phyloP scores from a whole-genome alignment of 2,113 vertebrate species.

The Galbula dea region DNA sequence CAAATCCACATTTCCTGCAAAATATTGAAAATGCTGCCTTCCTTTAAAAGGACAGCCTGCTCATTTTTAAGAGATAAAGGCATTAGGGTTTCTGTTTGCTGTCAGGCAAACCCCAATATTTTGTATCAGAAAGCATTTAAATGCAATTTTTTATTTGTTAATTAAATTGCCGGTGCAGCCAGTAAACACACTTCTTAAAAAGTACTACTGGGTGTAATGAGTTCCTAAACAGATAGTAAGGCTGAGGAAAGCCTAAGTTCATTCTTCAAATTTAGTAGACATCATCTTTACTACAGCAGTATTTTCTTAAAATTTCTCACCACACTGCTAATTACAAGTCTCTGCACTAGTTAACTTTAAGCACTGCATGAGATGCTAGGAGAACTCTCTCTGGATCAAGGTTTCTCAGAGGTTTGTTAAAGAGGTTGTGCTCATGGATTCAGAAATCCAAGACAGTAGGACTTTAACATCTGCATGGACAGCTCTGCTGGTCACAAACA shows the following conservation, averaged over 20 bases:
- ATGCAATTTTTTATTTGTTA: background rate
- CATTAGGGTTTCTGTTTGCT: background rate
- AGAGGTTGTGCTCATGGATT: background rate
- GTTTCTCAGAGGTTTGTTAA: background rate
- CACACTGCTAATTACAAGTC: background rate
- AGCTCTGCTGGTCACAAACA: background rate
- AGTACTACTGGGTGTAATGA: background rate
- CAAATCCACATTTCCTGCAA: background rate
- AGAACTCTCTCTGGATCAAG: background rate
- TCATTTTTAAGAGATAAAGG: background rate
- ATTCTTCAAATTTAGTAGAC: background rate
- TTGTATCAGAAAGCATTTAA: background rate
- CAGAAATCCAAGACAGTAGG: background rate
- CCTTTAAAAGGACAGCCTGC: background rate
- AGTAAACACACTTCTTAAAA: background rate
- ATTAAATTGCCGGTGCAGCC: background rate
- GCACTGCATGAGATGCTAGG: background rate
- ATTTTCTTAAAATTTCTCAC: background rate
- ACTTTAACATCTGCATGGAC: background rate
- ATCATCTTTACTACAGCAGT: background rate
- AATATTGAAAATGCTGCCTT: background rate
- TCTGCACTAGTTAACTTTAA: background rate
- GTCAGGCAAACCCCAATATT: background rate
- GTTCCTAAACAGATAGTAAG: background rate
- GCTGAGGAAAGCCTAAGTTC: background rate